Evolutionary conservation across 92 coral and sea anemone species (phyloP), one percentile per base, ranked within the genome.

Genomic region (Epizoanthus illoricatus): DNA sequence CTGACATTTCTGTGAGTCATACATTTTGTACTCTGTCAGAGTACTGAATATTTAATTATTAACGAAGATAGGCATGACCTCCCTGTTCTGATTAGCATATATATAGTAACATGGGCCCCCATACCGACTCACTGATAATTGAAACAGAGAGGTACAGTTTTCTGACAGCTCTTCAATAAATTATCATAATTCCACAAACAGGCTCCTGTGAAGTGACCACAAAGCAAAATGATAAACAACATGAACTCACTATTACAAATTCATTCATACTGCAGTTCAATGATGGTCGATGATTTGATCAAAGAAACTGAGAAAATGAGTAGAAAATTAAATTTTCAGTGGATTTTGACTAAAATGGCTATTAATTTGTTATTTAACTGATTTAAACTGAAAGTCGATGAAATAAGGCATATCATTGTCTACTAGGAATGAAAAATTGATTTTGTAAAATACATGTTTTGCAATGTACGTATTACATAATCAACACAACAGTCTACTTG

Each of bases 191-290:
- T 17, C n/a, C 20, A 52, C 78, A 45, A 24, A 15, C 28, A 12
- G 54, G 61, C 79, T 11, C 65, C 66, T 23, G 21, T 17, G 70
- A 71, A 72, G 60, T 52, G 12, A 9, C 40, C 80, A 74, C 67
- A 74, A 49, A 40, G 0, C 17, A 24, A 11, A 0, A 19, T 36
- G 79, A 74, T 42, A 24, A 39, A 57, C 21, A 18, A 41, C 62
- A 74, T 74, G 24, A 57, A 4, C 3, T 47, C 5, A 41, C 65
- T 36, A 60, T 33, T 74, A 59, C 58, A 19, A 74, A 11, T 56
- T 56, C 52, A 47, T 20, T 9, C 9, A 49, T 28, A 72, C 45
- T 72, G 3, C 17, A 21, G 76, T 23, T 9, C 17, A 49, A 19
- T 4, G 40, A 52, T 5, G 12, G 39, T 47, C 56, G 0, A 20